Base-by-base conservation (phyloP, 2,113 vertebrate genomes). In the Cranoglanis bouderius region DNA sequence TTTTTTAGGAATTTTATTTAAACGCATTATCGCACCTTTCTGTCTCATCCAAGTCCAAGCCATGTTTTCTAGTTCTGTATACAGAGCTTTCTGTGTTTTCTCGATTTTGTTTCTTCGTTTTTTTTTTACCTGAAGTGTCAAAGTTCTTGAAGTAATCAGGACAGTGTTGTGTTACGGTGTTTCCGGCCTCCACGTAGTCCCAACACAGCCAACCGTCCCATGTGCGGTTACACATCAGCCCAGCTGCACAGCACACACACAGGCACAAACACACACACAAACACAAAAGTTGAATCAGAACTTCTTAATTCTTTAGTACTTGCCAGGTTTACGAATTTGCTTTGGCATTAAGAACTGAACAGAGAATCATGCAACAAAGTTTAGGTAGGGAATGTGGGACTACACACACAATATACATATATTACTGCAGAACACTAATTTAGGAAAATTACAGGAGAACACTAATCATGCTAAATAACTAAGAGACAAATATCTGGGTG, bases 191-290 rank as follows among this genome's bases (percentile, higher is more conserved):
- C 0, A 96, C 95, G 18, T 97, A 96, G 0, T 95, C 97, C 98
- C 98, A 99, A 90, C 98, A 99, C 72, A 99, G 90, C 98, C 98
- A 99, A 0, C 98, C 98, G 26, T 99, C 98, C 98, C 98, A 99
- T 0, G 98, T 99, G 8, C 94, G 94, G 91, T 97, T 98, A 92
- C 98, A 99, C 91, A 94, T 91, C 1, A 92, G 88, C 21, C 95
- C 97, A 43, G 57, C 90, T 88, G 80, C 7, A 67, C 32, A 70
- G 35, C 82, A 32, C 40, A n/a, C 38, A 63, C 24, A 46, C 82
- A 51, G 18, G 6, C 61, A 67, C 32, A 40, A 46, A 70, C 40
- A 85, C 53, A 70, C 19, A 85, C 59, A 84, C 61, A 88, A 35
- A 88, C 49, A 88, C 57, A 65, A 6, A 49, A 77, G 29, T 12